Evolutionary conservation across 2,113 vertebrate genomes (phyloP).

Genomic region (Canis aureus): DNA sequence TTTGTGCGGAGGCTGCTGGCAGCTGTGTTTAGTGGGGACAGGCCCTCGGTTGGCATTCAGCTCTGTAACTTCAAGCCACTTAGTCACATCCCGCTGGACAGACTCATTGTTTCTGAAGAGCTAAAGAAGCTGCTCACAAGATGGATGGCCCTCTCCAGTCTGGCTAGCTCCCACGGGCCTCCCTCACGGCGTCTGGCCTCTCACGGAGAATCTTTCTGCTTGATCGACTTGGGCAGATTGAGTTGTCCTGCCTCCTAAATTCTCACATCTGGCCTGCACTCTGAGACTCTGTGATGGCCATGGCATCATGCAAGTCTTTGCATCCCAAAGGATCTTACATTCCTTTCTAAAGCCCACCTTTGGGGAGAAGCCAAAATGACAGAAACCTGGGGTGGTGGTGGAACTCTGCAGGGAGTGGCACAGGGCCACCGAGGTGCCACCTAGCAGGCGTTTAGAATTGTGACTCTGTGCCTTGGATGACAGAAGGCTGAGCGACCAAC

Average conservation of each 20-base stretch:
- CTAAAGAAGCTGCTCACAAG: neutral
- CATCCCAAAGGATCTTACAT: neutral
- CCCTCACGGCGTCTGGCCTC: neutral
- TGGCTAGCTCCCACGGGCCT: fast-evolving
- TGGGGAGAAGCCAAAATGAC: neutral
- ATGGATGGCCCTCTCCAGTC: neutral
- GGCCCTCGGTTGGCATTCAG: neutral
- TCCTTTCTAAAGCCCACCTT: neutral
- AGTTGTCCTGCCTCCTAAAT: neutral
- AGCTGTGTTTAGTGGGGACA: neutral
- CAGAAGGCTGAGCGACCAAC: neutral
- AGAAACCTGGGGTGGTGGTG: neutral
- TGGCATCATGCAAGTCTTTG: neutral
- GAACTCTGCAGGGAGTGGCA: neutral
- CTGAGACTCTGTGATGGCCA: neutral
- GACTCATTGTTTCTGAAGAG: slow-evolving; percentile 66
- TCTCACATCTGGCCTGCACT: neutral
- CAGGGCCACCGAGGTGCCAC: neutral
- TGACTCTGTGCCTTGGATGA: neutral
- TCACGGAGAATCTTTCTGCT: neutral
- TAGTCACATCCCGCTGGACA: neutral
- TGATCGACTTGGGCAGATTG: fast-evolving
- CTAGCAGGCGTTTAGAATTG: neutral
- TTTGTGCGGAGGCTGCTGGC: neutral
- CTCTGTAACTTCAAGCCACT: slow-evolving; percentile 52